Evolutionary conservation across 2,113 vertebrate genomes (phyloP).

Genomic region (Lampris incognitus): DNA sequence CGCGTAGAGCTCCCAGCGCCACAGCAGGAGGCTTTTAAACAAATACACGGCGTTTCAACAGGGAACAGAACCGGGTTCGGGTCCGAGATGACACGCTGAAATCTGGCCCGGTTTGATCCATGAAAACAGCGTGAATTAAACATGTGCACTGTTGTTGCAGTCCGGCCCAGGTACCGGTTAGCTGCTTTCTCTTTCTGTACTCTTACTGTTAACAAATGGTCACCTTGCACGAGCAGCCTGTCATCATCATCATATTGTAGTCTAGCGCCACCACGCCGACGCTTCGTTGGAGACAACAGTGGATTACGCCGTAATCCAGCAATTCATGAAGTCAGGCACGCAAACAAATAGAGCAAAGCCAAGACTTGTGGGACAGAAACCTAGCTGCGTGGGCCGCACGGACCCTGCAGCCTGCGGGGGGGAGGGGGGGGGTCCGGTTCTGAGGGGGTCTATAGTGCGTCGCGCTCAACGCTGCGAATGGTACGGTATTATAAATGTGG

Average conservation of each 20-base stretch:
- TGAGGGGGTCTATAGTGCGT: no score
- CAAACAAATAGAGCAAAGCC: neutral
- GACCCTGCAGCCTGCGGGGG: neutral
- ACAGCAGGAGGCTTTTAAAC: no score
- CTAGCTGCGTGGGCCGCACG: neutral
- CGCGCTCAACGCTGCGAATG: neutral
- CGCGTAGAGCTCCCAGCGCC: no score
- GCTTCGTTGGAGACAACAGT: constrained; percentile 29
- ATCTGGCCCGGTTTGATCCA: constrained; percentile 52
- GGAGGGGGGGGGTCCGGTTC: no score
- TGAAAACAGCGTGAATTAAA: constrained; percentile 44
- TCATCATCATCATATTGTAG: neutral
- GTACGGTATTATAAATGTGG: neutral
- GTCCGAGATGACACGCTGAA: constrained; percentile 32
- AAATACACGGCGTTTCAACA: constrained; percentile 7
- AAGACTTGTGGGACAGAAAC: no score
- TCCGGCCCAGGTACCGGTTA: constrained; percentile 57
- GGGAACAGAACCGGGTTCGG: constrained; percentile 14
- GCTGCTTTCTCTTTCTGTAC: constrained; percentile 48
- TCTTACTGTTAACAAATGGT: constrained; percentile 42
- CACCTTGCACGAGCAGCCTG: constrained; percentile 20
- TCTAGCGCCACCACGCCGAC: constrained; percentile 31
- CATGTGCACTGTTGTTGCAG: constrained; percentile 44
- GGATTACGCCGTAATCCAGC: constrained; percentile 6
- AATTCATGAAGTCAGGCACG: constrained; percentile 1